Evolutionary conservation across 2,113 vertebrate species (phyloP).

Genomic region (Ondatra zibethicus): DNA sequence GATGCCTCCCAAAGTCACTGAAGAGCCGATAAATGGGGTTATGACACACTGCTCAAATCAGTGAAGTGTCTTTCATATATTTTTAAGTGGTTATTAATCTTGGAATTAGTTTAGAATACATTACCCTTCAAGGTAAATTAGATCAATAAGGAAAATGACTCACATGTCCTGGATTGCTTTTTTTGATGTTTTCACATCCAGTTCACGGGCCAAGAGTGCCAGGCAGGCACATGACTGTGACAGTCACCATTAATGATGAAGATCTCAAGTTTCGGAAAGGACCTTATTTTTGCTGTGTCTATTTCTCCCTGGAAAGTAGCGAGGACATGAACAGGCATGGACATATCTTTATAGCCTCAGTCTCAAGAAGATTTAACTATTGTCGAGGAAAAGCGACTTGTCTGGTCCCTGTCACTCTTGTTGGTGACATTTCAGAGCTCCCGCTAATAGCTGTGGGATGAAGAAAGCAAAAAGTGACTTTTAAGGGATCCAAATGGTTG

Average conservation of each 20-base stretch:
- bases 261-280: fast-evolving
- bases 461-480: neutral
- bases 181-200: constrained; percentile 53
- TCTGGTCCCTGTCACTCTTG: neutral
- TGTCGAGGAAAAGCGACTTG: fast-evolving
- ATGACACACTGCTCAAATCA: constrained; percentile 74
- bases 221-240: neutral
- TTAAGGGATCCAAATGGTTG: neutral
- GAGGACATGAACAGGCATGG: neutral
- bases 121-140: constrained; percentile 91
- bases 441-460: neutral
- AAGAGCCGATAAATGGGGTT: constrained; percentile 81
- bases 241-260: fast-evolving
- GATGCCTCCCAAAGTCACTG: constrained; percentile 81
- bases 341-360: no score
- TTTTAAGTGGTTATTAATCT: constrained; percentile 89
- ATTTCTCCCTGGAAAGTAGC: neutral
- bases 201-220: constrained; percentile 27
- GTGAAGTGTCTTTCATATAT: constrained; percentile 85
- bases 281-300: fast-evolving
- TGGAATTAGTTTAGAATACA: constrained; percentile 88
- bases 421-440: neutral
- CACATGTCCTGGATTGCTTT: constrained; percentile 74
- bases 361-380: neutral
- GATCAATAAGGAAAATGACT: constrained; percentile 87